A percentile compares a stretch with the other conserved stretches of the same genome.
phyloP scores from a whole-genome alignment of 1,140 invertebrate genomes.

The Reticulitermes speratus region DNA sequence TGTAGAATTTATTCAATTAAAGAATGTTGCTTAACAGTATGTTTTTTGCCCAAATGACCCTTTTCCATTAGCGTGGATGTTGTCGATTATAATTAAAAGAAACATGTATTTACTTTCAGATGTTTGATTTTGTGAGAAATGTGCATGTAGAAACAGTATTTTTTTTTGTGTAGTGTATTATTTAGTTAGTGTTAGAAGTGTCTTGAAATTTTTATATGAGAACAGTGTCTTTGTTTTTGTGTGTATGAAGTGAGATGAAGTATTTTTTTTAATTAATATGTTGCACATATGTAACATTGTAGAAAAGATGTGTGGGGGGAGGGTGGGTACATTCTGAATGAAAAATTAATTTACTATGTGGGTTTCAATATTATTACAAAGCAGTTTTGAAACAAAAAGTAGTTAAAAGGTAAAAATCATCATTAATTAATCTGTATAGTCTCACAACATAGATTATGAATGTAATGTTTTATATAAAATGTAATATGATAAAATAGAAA shows the following conservation, averaged over 20 bases:
- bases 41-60: not conserved
- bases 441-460: not conserved
- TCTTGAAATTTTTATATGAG: constrained; percentile 4
- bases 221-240: not conserved
- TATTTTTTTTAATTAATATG: not conserved
- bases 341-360: not conserved
- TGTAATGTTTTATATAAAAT: constrained; percentile 16
- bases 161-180: not conserved
- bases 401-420: not conserved
- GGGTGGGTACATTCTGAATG: not conserved
- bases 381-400: not conserved
- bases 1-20: not conserved
- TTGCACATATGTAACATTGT: not conserved
- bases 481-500: constrained; percentile 1
- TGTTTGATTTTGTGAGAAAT: not conserved
- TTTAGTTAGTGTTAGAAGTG: not conserved
- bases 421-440: not conserved
- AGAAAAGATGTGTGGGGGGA: not conserved
- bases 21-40: not conserved
- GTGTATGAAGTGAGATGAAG: not conserved
- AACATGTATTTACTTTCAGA: no score
- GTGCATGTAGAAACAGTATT: not conserved
- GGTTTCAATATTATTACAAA: not conserved
- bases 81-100: not conserved
- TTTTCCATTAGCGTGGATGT: constrained; percentile 4